Percentiles rank a stretch among this genome's conserved stretches.
Evolutionary conservation across 1,140 invertebrate genomes (phyloP).

Genomic region (Contarinia nasturtii): DNA sequence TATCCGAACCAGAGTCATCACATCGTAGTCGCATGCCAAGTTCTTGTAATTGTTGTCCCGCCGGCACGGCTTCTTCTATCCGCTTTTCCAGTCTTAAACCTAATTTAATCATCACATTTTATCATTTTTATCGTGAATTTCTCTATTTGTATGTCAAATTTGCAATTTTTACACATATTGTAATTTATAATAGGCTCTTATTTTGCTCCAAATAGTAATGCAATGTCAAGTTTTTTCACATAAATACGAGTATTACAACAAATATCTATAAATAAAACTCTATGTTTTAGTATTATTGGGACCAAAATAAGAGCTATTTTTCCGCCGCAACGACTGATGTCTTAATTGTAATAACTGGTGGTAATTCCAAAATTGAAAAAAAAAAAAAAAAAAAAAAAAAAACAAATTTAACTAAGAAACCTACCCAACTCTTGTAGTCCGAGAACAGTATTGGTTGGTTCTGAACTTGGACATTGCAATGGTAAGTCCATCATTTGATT

Average conservation of each 20-base stretch:
- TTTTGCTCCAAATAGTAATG: too few relatives aligned
- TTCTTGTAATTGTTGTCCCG: conserved; percentile 43
- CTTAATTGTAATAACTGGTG: too few relatives aligned
- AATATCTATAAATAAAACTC: too few relatives aligned
- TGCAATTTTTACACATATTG: too few relatives aligned
- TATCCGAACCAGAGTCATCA: conserved; percentile 31
- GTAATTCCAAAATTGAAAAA: neutral
- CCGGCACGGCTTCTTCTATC: conserved; percentile 37
- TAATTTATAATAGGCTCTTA: too few relatives aligned
- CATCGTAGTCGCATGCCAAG: conserved; percentile 34
- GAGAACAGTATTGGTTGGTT: conserved; percentile 21
- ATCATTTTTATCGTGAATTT: too few relatives aligned
- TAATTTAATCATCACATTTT: conserved; percentile 6
- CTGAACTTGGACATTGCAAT: conserved; percentile 20
- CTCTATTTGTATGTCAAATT: too few relatives aligned
- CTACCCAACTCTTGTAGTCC: conserved; percentile 22
- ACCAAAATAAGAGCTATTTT: neutral
- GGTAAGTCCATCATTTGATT: conserved; percentile 22
- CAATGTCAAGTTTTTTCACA: too few relatives aligned
- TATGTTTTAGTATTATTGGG: too few relatives aligned
- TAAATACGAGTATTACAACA: too few relatives aligned
- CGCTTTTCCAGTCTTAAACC: conserved; percentile 34
- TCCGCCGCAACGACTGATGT: too few relatives aligned
- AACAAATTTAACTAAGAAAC: too few relatives aligned
- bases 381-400: neutral